Conservation (phyloP, 2,113 vertebrate species). For the Sapayoa aenigma region DNA sequence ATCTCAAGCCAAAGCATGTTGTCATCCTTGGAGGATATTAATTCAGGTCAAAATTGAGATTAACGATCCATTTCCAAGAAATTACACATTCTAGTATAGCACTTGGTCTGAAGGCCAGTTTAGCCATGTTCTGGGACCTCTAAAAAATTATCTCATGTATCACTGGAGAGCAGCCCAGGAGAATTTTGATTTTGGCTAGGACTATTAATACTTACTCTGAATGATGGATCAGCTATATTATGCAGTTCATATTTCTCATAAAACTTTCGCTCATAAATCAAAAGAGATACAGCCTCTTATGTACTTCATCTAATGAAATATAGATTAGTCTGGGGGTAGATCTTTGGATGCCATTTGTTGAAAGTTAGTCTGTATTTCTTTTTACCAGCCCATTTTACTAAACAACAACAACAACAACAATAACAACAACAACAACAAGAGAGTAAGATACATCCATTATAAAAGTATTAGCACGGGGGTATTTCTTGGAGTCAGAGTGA, state of each 20-base stretch:
- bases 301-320: conserved; percentile 29
- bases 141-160: not conserved
- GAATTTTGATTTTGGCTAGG: conserved; percentile 14
- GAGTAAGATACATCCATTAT: not conserved
- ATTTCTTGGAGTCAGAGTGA: not conserved
- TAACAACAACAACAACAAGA: too few species aligned
- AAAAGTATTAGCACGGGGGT: not conserved
- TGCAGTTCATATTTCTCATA: conserved; percentile 44
- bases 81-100: not conserved
- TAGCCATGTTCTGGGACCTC: not conserved
- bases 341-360: conserved; percentile 1
- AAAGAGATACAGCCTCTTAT: not conserved
- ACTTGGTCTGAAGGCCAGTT: conserved; percentile 13
- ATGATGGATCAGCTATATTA: not conserved
- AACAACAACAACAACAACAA: not conserved
- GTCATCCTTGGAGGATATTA: conserved; percentile 10
- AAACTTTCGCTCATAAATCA: conserved; percentile 34
- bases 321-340: not conserved
- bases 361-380: conserved; percentile 8
- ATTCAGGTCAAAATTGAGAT: conserved; percentile 43
- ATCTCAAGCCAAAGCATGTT: not conserved
- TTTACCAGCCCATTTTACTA: not conserved
- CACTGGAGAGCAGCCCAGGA: not conserved
- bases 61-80: conserved; percentile 15
- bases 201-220: conserved; percentile 30